Conservation (phyloP, 2,113 vertebrate species). For the Aegithalos caudatus region DNA sequence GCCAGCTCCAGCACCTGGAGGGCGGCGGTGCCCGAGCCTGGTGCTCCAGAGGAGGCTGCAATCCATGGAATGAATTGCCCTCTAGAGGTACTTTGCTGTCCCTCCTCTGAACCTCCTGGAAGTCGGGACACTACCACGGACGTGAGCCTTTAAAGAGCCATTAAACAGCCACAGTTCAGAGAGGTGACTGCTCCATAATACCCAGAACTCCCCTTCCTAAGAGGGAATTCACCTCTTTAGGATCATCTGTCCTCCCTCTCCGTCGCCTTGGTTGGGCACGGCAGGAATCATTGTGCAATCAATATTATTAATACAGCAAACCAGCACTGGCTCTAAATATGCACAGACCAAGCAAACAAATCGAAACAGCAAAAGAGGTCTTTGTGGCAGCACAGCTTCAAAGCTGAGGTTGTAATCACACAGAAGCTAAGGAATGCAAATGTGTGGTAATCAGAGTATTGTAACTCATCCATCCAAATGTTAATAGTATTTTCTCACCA, state of each 20-base stretch:
- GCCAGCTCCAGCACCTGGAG: not conserved
- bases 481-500: slow-evolving; percentile 60
- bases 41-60: not conserved
- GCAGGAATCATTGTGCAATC: slow-evolving; percentile 12
- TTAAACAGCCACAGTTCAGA: not conserved
- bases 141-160: not conserved
- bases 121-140: not conserved
- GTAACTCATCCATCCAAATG: slow-evolving; percentile 48
- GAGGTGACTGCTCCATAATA: not conserved
- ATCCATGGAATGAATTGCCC: slow-evolving; percentile 15
- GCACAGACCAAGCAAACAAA: not conserved
- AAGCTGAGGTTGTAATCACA: slow-evolving; percentile 17
- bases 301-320: slow-evolving; percentile 35
- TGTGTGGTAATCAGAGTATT: slow-evolving; percentile 29
- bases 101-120: not conserved
- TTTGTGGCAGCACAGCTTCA: slow-evolving; percentile 14
- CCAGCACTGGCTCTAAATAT: not conserved
- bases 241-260: not conserved
- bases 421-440: slow-evolving; percentile 41
- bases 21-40: not conserved
- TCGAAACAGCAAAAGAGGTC: not conserved
- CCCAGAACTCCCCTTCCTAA: not conserved
- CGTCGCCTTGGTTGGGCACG: not conserved
- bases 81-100: slow-evolving; percentile 19
- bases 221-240: not conserved